phyloP scores from a whole-genome alignment of 2,888 invertebrate genomes.

The Helicoverpa assulta region DNA sequence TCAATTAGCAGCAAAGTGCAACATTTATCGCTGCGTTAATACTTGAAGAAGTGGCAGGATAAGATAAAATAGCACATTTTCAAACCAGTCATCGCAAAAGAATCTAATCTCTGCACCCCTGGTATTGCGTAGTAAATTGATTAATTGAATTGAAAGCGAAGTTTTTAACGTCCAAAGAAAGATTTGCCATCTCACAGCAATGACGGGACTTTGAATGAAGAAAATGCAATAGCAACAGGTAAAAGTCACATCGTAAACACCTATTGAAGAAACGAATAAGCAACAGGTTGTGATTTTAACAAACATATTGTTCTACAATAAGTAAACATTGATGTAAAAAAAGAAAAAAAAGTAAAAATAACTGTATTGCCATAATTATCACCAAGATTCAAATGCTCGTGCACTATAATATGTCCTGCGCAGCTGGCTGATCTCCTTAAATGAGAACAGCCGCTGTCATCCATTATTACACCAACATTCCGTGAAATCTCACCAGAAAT shows the following conservation, averaged over 20 bases:
- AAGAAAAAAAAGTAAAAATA: too few relatives aligned
- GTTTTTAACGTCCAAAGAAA: constrained; percentile 5
- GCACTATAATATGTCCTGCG: too few relatives aligned
- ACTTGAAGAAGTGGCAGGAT: constrained; percentile 62
- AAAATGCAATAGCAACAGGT: constrained; percentile 44
- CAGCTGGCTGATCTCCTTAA: too few relatives aligned
- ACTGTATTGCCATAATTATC: too few relatives aligned
- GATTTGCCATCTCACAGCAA: background rate
- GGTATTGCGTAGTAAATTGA: constrained; percentile 16
- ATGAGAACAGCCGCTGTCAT: too few relatives aligned
- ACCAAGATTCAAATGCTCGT: too few relatives aligned
- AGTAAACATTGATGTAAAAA: too few relatives aligned
- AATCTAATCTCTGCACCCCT: constrained; percentile 48
- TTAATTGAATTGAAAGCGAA: constrained; percentile 24
- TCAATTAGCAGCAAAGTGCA: constrained; percentile 65
- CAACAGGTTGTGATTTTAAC: constrained; percentile 40
- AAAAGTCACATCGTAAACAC: constrained; percentile 10
- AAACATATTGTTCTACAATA: background rate
- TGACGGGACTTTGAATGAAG: constrained; percentile 12
- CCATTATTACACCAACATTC: background rate
- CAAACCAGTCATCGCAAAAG: constrained; percentile 36
- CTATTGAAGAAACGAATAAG: constrained; percentile 17
- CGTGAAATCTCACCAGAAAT: background rate
- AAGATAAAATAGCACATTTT: constrained; percentile 53
- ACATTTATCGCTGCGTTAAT: constrained; percentile 64